Percentiles rank a stretch among this genome's conserved stretches.
phyloP scores from a whole-genome alignment of 2,888 invertebrate species.

The Seladonia tumulorum region DNA sequence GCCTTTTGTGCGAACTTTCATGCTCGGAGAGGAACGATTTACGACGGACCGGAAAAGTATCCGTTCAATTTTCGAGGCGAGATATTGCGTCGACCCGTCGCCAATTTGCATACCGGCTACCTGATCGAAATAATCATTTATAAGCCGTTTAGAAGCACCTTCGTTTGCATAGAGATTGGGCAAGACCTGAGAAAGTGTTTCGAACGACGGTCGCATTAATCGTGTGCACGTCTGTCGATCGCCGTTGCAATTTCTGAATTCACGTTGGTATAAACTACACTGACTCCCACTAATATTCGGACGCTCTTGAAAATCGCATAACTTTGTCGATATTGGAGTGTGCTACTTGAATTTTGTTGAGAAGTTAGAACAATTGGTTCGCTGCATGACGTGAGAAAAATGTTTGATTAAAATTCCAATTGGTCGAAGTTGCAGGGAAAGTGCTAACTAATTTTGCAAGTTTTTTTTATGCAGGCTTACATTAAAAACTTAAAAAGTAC shows the following conservation, averaged over 20 bases:
- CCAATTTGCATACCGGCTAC: background rate
- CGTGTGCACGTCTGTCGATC: background rate
- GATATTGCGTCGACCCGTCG: background rate
- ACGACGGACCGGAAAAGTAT: background rate
- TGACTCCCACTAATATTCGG: no score
- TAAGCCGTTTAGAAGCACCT: background rate
- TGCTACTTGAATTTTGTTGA: no score
- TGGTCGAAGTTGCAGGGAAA: no score
- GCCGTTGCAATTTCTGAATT: background rate
- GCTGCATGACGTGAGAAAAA: no score
- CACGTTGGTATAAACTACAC: background rate
- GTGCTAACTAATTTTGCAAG: no score
- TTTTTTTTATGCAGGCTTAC: no score
- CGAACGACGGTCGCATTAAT: background rate
- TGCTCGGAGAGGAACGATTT: slow-evolving; percentile 14
- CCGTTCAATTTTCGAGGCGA: background rate
- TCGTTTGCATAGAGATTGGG: slow-evolving; percentile 2
- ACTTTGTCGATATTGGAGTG: no score
- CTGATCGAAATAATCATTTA: background rate
- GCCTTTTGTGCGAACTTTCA: background rate
- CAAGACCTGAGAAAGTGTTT: background rate
- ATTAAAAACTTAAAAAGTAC: no score
- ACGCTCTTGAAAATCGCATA: no score
- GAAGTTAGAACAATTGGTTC: no score
- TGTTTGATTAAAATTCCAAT: no score